A percentile compares a stretch with the other conserved stretches of the same genome.
Conservation (phyloP, 2,888 invertebrate species). For the Harpalus rufipes region DNA sequence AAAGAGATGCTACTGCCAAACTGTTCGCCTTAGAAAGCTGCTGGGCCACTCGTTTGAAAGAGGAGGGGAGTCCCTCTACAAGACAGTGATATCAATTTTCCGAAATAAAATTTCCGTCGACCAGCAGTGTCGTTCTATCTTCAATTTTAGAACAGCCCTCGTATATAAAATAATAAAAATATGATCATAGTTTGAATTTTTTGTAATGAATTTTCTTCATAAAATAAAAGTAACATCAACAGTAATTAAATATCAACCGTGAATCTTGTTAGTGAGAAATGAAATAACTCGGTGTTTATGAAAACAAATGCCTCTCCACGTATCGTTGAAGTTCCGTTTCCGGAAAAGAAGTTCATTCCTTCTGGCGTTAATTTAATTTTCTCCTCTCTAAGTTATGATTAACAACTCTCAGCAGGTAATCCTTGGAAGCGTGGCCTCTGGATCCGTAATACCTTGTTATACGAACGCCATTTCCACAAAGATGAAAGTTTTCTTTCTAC, state of each 20-base stretch:
- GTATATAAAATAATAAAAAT: no score
- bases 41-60: no score
- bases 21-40: no score
- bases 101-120: no score
- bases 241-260: constrained; percentile 1
- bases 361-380: constrained; percentile 62
- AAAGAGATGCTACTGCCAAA: no score
- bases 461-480: constrained; percentile 48
- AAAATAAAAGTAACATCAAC: not conserved
- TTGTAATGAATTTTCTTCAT: no score
- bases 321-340: constrained; percentile 45
- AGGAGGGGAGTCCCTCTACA: no score
- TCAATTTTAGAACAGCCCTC: no score
- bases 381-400: constrained; percentile 59
- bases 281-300: constrained; percentile 35
- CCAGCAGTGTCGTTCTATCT: no score
- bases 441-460: constrained; percentile 40
- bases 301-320: constrained; percentile 43
- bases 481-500: constrained; percentile 55
- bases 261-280: constrained; percentile 9
- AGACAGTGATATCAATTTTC: no score
- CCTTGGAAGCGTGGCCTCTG: constrained; percentile 24
- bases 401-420: constrained; percentile 65
- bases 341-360: constrained; percentile 42
- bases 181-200: no score